Evolutionary conservation across 2,113 vertebrate species (phyloP).

Genomic region (Sterna hirundo): DNA sequence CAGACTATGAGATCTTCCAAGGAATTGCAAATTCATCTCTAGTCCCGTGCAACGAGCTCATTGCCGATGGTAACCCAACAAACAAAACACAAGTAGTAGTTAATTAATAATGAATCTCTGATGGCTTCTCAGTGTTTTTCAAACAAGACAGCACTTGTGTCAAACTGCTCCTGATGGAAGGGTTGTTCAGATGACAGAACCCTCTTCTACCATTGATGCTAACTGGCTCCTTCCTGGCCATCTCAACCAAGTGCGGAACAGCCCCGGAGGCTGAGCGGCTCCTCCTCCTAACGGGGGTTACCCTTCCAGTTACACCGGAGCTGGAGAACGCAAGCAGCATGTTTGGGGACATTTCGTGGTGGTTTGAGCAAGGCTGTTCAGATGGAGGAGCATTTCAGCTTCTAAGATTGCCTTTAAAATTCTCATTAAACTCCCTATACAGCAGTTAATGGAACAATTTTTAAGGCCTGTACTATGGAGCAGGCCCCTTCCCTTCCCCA

Average conservation of each 20-base stretch:
- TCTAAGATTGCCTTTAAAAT: not conserved
- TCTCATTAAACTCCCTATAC: not conserved
- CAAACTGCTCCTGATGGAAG: not conserved
- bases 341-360: not conserved
- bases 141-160: not conserved
- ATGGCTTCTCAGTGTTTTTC: not conserved
- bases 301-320: too few species aligned
- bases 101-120: not conserved
- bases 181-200: not conserved
- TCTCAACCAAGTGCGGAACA: not conserved
- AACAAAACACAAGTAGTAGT: not conserved
- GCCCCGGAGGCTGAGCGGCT: not conserved
- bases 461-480: not conserved
- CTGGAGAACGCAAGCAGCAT: not conserved
- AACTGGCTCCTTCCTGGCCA: not conserved
- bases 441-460: not conserved
- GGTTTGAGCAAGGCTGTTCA: not conserved
- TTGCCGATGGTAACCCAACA: not conserved
- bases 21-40: not conserved
- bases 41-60: rapidly evolving
- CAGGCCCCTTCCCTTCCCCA: not conserved
- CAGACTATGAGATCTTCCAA: not conserved
- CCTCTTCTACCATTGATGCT: not conserved
- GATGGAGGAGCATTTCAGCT: not conserved
- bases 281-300: not conserved